Evolutionary conservation across 2,888 invertebrate species (phyloP), one percentile per base, ranked within the genome.

Genomic region (Eristalinus aeneus): DNA sequence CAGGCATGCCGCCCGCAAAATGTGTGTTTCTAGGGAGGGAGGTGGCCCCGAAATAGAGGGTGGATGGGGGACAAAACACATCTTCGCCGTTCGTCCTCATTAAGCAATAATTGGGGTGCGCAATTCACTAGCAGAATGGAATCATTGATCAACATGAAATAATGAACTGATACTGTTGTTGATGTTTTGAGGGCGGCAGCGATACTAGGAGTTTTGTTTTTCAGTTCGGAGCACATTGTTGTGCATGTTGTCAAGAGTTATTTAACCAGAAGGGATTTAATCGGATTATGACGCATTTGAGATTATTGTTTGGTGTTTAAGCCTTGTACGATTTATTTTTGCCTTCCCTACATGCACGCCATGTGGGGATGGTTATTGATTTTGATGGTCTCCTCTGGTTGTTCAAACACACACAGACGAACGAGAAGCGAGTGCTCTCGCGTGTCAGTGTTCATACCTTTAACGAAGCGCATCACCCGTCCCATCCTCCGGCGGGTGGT

Each of bases 221-320:
- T 84, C 84, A 81, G 80, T 86, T 78, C 53, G 65, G 10, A 86
- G 86, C 82, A 81, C 86, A 86, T 60, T 72, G 86, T 74, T 82
- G 86, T 86, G 82, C 86, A 78, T 86, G 82, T 86, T 86, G 81
- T 86, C 82, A 82, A 78, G 82, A 86, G 81, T 78, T 86, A 86
- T 86, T 86, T 86, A 86, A 82, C 77, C 86, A 86, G 73, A 78
- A 82, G 77, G 86, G 82, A 86, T 82, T 82, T 86, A 78, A 86
- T 86, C 77, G 86, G 77, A 86, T 86, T 86, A 86, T 86, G 86
- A 81, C 86, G 82, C 86, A 86, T 82, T 78, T 77, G 77, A 86
- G 81, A 82, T 86, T 82, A 82, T 86, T 77, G 86, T 78, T 82
- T 82, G 77, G 77, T 74, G 58, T 74, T 82, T 86, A 86, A 86